phyloP scores from a whole-genome alignment of 2,113 vertebrate species.

The Tretioscincus oriximinensis region DNA sequence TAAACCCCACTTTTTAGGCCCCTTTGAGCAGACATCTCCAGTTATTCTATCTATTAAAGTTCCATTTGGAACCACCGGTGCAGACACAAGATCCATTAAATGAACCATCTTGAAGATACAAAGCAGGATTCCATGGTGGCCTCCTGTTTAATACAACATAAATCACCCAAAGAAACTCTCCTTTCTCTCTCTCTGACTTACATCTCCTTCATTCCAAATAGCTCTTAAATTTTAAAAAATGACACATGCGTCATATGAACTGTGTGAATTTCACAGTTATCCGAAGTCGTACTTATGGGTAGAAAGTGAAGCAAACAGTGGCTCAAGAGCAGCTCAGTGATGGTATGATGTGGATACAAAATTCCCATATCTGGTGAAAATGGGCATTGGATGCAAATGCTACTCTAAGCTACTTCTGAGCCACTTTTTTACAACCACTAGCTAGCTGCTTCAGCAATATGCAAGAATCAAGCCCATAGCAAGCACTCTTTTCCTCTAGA shows the following conservation, averaged over 20 bases:
- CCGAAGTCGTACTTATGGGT: too few relatives aligned
- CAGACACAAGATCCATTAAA: neutral
- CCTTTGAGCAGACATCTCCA: neutral
- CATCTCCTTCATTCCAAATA: rapidly evolving
- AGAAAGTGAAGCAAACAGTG: neutral
- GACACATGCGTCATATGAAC: too few relatives aligned
- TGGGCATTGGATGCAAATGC: too few relatives aligned
- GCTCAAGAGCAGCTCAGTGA: too few relatives aligned
- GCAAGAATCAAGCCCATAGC: too few relatives aligned
- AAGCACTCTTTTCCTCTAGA: too few relatives aligned
- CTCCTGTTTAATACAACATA: neutral
- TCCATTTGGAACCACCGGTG: neutral
- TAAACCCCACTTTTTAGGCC: neutral
- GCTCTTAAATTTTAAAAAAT: neutral
- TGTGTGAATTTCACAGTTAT: too few relatives aligned
- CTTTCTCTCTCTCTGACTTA: neutral
- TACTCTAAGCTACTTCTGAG: too few relatives aligned
- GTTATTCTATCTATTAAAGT: slow-evolving; percentile 15
- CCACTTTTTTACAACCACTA: too few relatives aligned
- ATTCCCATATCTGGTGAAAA: too few relatives aligned
- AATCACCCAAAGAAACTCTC: neutral
- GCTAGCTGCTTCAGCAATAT: too few relatives aligned
- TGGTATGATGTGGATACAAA: too few relatives aligned
- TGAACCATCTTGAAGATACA: neutral
- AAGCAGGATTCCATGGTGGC: neutral